Conservation (phyloP, 2,113 vertebrate species). For the Psettodes erumei region DNA sequence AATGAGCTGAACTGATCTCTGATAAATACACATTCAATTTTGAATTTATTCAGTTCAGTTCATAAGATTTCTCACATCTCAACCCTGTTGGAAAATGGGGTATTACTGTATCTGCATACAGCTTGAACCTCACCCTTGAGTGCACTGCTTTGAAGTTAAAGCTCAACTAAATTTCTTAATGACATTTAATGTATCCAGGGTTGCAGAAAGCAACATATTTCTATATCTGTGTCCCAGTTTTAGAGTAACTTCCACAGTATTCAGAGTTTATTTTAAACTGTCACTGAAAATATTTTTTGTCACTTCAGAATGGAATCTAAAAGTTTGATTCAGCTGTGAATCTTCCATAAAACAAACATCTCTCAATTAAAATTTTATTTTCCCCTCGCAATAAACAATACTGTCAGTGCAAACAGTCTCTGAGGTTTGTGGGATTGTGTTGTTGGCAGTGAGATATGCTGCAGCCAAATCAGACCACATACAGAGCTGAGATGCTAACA, state of each 20-base stretch:
- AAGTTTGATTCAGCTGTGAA: background rate
- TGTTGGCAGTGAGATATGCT: slow-evolving; percentile 24
- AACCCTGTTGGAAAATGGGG: background rate
- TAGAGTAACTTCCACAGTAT: background rate
- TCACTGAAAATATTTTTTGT: background rate
- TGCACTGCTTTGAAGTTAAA: slow-evolving; percentile 15
- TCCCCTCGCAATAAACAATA: background rate
- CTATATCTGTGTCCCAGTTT: slow-evolving; percentile 21
- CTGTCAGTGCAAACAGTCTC: slow-evolving; percentile 9
- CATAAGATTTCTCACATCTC: background rate
- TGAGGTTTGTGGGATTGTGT: slow-evolving; percentile 8
- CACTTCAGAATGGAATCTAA: background rate
- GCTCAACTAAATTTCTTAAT: slow-evolving; percentile 1
- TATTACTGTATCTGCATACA: slow-evolving; percentile 1
- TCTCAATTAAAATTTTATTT: slow-evolving; percentile 12
- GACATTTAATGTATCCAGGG: background rate
- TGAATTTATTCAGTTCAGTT: no score
- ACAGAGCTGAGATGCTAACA: slow-evolving; percentile 26
- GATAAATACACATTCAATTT: no score
- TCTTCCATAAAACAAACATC: background rate
- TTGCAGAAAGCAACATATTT: background rate
- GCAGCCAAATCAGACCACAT: slow-evolving; percentile 35
- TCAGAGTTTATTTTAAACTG: background rate
- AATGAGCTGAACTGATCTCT: background rate
- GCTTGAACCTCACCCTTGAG: background rate